A percentile compares a stretch with the other conserved stretches of the same genome.
Evolutionary conservation across 1,140 invertebrate genomes (phyloP).

Genomic region (Hypothenemus hampei): DNA sequence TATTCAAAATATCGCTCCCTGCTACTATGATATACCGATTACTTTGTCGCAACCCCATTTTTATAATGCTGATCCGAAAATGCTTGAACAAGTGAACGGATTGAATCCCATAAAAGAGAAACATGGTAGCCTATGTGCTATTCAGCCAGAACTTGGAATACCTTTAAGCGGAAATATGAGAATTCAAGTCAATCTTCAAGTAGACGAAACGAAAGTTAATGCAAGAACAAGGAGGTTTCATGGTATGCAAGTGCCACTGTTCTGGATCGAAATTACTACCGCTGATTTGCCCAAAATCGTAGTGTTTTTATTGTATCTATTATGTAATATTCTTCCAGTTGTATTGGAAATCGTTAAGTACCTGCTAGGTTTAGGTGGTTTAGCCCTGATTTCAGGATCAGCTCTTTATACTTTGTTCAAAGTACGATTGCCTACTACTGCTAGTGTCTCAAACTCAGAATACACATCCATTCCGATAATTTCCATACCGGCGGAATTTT

Average conservation of each 20-base stretch:
- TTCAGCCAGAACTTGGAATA: conserved; percentile 51
- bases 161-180: conserved; percentile 54
- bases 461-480: conserved; percentile 28
- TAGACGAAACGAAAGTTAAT: conserved; percentile 54
- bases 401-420: conserved; percentile 34
- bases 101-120: conserved; percentile 54
- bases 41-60: conserved; percentile 78
- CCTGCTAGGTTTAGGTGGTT: conserved; percentile 42
- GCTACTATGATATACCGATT: conserved; percentile 69
- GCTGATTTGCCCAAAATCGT: conserved; percentile 39
- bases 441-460: conserved; percentile 20
- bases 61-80: conserved; percentile 58
- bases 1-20: conserved; percentile 61
- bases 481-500: conserved; percentile 20
- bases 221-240: conserved; percentile 53
- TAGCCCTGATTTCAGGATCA: conserved; percentile 43
- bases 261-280: conserved; percentile 58
- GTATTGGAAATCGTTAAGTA: conserved; percentile 42
- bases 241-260: conserved; percentile 57
- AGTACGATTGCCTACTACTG: conserved; percentile 11
- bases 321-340: conserved; percentile 42
- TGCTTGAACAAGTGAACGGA: conserved; percentile 62
- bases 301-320: conserved; percentile 36
- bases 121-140: conserved; percentile 49
- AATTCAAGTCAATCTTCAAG: conserved; percentile 64